These are phyloP conservation scores for Volucella bombylans DNA, from an alignment of 2,888 invertebrate species.

Conservation along the genomic window DNA sequence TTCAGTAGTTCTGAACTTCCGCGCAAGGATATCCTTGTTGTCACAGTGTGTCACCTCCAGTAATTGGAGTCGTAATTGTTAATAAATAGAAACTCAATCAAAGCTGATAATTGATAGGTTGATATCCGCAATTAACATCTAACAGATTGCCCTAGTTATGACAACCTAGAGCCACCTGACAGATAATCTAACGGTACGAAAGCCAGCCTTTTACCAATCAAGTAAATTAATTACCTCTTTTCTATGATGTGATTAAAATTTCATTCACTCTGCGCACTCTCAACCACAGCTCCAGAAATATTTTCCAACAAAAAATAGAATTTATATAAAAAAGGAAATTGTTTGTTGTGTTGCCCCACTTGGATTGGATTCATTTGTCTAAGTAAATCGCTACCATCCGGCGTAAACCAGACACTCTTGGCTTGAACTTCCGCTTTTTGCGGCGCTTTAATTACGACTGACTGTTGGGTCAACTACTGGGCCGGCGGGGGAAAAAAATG, in stretches of 20 bases:
- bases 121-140: conserved; percentile 27
- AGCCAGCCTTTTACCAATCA: conserved; percentile 9
- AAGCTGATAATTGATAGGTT: conserved; percentile 8
- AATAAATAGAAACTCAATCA: conserved; percentile 4
- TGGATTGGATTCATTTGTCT: background rate
- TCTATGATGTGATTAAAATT: conserved; percentile 42
- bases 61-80: background rate
- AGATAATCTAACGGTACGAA: conserved; percentile 7
- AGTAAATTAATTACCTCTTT: conserved; percentile 48
- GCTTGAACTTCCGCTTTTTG: conserved; percentile 66
- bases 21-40: too few relatives aligned
- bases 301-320: conserved; percentile 36
- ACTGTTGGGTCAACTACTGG: conserved; percentile 52
- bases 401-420: conserved; percentile 50
- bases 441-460: conserved; percentile 50
- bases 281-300: conserved; percentile 11
- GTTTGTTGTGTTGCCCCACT: conserved; percentile 43
- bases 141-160: conserved; percentile 37
- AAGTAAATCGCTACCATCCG: conserved; percentile 71
- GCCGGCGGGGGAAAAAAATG: conserved; percentile 36
- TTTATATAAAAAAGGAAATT: too few relatives aligned
- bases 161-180: conserved; percentile 7
- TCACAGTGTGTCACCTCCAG: too few relatives aligned
- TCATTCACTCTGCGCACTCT: background rate
- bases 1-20: too few relatives aligned